A percentile compares a stretch with the other conserved stretches of the same genome.
Conservation (phyloP, 2,888 invertebrate genomes). For the Chydorus sphaericus region DNA sequence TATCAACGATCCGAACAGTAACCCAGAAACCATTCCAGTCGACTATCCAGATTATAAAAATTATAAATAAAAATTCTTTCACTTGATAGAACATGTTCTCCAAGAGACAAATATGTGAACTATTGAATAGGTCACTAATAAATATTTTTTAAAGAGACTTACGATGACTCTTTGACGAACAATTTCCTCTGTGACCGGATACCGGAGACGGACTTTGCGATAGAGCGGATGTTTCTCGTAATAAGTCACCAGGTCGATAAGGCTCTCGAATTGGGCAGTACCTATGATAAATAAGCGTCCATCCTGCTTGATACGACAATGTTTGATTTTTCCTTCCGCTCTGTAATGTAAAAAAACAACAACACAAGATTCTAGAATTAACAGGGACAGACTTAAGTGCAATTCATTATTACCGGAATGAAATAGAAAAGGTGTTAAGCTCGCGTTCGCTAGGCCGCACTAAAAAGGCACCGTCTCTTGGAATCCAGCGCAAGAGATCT, state of each 20-base stretch:
- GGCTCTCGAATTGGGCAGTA: constrained; percentile 80
- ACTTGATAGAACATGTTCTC: no score
- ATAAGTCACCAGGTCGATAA: constrained; percentile 83
- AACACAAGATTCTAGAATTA: background rate
- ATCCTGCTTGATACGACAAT: constrained; percentile 86
- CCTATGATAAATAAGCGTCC: constrained; percentile 83
- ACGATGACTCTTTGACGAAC: constrained; percentile 47
- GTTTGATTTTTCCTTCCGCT: constrained; percentile 86
- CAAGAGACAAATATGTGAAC: no score
- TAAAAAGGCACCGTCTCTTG: constrained; percentile 83
- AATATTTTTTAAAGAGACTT: constrained; percentile 29
- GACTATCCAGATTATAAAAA: no score
- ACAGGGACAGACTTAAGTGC: background rate
- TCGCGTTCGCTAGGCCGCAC: constrained; percentile 85
- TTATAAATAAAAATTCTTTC: no score
- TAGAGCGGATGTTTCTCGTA: constrained; percentile 85
- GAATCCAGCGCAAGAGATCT: constrained; percentile 66
- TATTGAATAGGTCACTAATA: no score
- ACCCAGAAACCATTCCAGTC: background rate
- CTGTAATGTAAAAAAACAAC: constrained; percentile 35
- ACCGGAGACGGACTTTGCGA: constrained; percentile 71
- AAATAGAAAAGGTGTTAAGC: constrained; percentile 66
- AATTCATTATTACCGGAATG: constrained; percentile 10
- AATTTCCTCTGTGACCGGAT: constrained; percentile 64
- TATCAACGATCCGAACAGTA: background rate